Evolutionary conservation across 2,888 invertebrate species (phyloP).

Genomic region (Arctia plantaginis): DNA sequence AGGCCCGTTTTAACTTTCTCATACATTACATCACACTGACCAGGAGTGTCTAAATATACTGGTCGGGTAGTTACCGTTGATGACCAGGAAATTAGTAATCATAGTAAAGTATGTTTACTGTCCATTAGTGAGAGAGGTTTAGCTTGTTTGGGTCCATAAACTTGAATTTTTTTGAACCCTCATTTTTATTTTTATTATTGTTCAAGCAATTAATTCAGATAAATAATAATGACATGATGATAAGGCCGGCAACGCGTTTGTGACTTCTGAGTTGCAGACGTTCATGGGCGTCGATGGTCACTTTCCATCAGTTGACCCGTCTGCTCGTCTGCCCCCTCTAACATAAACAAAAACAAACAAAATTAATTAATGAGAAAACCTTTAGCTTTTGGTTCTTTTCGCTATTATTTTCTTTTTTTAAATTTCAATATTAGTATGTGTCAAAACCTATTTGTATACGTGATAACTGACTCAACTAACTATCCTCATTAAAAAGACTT

Average conservation of each 20-base stretch:
- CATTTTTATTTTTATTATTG: neutral
- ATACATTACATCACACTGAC: slow-evolving; percentile 36
- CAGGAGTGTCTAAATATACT: slow-evolving; percentile 47
- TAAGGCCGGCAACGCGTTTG: too few relatives aligned
- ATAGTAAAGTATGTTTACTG: slow-evolving; percentile 64
- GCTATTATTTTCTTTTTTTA: neutral
- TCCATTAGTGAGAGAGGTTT: slow-evolving; percentile 63
- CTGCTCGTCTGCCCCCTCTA: too few relatives aligned
- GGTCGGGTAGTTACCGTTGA: slow-evolving; percentile 50
- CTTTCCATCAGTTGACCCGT: too few relatives aligned
- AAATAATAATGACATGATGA: too few relatives aligned
- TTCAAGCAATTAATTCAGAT: neutral
- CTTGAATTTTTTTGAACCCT: slow-evolving; percentile 26
- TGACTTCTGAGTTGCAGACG: too few relatives aligned
- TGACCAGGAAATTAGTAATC: slow-evolving; percentile 60
- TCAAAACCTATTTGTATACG: neutral
- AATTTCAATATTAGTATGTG: neutral
- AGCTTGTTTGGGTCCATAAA: slow-evolving; percentile 52
- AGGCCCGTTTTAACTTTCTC: slow-evolving; percentile 40
- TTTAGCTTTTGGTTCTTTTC: too few relatives aligned
- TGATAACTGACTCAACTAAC: neutral
- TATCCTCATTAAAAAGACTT: neutral
- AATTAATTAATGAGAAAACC: too few relatives aligned
- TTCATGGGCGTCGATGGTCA: too few relatives aligned
- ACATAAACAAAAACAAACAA: too few relatives aligned